Percentiles rank a stretch among this genome's conserved stretches.
phyloP scores from a whole-genome alignment of 2,888 invertebrate genomes.

The Trimorus sp. region DNA sequence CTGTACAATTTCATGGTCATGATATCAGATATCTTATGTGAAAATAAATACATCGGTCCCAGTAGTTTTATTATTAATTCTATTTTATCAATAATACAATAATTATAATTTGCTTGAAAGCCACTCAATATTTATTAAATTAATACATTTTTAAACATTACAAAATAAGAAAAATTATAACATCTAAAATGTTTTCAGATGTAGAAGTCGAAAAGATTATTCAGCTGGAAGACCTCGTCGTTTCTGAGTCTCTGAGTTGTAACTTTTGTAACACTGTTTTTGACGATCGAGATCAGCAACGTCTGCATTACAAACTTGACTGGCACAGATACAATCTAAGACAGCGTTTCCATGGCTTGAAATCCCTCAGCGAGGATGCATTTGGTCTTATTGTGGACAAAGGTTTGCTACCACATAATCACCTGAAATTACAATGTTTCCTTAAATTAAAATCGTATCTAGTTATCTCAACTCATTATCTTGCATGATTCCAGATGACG shows the following conservation, averaged over 20 bases:
- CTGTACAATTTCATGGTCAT: too few species aligned
- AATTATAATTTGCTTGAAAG: too few species aligned
- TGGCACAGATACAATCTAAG: constrained; percentile 94
- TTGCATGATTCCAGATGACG: constrained; percentile 81
- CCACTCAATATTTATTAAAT: neutral
- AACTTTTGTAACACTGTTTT: constrained; percentile 84
- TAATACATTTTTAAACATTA: constrained; percentile 8
- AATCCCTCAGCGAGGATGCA: constrained; percentile 83
- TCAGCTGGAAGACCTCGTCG: constrained; percentile 78
- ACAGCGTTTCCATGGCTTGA: constrained; percentile 85
- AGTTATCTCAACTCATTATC: neutral
- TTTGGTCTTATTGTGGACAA: constrained; percentile 83
- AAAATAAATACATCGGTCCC: too few species aligned
- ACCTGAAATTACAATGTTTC: neutral
- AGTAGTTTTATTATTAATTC: too few species aligned
- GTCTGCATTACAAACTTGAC: constrained; percentile 90
- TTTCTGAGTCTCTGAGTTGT: constrained; percentile 82
- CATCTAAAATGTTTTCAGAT: constrained; percentile 41
- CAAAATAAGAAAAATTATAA: neutral
- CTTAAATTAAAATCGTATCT: neutral
- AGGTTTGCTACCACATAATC: constrained; percentile 55
- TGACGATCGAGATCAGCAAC: constrained; percentile 85
- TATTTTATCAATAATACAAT: too few species aligned
- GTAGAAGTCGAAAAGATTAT: constrained; percentile 72
- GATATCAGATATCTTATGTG: too few species aligned